A percentile compares a stretch with the other conserved stretches of the same genome.
Conservation (phyloP, 1,140 invertebrate species). For the Drosophila arawakana region DNA sequence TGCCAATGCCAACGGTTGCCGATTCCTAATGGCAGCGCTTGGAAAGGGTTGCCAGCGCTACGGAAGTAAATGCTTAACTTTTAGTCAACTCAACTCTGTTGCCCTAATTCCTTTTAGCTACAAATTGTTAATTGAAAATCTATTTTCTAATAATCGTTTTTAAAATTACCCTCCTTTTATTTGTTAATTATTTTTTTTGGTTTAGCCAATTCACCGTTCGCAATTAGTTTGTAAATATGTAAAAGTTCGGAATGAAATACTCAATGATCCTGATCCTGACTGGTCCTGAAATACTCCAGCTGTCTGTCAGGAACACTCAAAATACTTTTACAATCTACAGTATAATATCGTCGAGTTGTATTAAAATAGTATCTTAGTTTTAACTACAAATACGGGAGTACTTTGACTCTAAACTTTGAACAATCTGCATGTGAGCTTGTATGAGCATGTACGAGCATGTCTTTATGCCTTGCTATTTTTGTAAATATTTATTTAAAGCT, state of each 20-base stretch:
- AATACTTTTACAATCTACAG: slow-evolving; percentile 36
- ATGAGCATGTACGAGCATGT: slow-evolving; percentile 26
- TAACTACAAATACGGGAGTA: slow-evolving; percentile 47
- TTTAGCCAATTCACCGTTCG: slow-evolving; percentile 69
- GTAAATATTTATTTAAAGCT: slow-evolving; percentile 83
- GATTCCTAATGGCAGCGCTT: slow-evolving; percentile 45
- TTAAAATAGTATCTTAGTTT: slow-evolving; percentile 71
- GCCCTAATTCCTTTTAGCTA: slow-evolving; percentile 6
- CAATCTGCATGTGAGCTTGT: slow-evolving; percentile 32
- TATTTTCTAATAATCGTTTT: slow-evolving; percentile 33
- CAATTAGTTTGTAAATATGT: slow-evolving; percentile 80
- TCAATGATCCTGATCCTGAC: slow-evolving; percentile 42
- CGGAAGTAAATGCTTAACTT: slow-evolving; percentile 68
- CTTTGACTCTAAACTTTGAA: slow-evolving; percentile 25
- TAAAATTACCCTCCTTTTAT: slow-evolving; percentile 24
- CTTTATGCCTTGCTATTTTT: slow-evolving; percentile 72
- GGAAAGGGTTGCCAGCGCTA: slow-evolving; percentile 43
- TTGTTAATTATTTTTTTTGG: slow-evolving; percentile 62
- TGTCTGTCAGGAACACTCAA: slow-evolving; percentile 3
- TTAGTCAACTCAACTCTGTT: slow-evolving; percentile 72
- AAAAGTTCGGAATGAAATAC: slow-evolving; percentile 64
- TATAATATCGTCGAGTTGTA: slow-evolving; percentile 57
- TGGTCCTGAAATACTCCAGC: slow-evolving; percentile 48
- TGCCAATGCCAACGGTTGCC: slow-evolving; percentile 38
- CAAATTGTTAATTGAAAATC: slow-evolving; percentile 23